These are phyloP conservation scores for Nemapogon koenigi DNA, from an alignment of 2,888 invertebrate genomes.

Conservation along the genomic window DNA sequence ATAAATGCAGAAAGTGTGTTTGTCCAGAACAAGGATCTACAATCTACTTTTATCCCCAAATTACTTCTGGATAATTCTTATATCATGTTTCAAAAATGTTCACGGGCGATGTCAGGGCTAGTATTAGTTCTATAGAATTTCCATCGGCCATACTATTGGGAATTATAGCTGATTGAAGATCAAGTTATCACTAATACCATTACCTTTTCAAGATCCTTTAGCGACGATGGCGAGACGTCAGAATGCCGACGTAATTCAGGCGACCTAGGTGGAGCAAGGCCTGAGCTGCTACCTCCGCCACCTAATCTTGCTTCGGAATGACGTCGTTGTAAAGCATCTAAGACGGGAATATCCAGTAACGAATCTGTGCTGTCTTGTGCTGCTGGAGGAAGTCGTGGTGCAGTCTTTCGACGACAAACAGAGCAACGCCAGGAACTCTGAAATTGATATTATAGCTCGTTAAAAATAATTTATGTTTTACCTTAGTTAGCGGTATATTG, in stretches of 20 bases:
- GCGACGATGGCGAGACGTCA: conserved; percentile 85
- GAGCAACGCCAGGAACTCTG: conserved; percentile 88
- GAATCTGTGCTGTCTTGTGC: conserved; percentile 87
- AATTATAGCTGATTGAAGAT: too few species aligned
- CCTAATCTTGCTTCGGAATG: conserved; percentile 75
- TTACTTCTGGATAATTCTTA: too few species aligned
- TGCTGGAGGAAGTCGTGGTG: conserved; percentile 75
- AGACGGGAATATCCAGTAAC: conserved; percentile 77
- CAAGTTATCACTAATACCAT: too few species aligned
- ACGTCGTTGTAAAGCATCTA: conserved; percentile 79
- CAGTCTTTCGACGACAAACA: conserved; percentile 84
- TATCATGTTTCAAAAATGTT: too few species aligned
- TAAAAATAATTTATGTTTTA: too few species aligned
- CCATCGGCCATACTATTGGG: too few species aligned
- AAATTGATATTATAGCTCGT: neutral
- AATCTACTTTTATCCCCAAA: too few species aligned
- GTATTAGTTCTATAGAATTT: too few species aligned
- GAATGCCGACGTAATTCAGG: conserved; percentile 84
- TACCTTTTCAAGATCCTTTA: conserved; percentile 89
- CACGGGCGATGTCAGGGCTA: too few species aligned
- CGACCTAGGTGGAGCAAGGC: conserved; percentile 82
- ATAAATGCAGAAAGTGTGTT: too few species aligned
- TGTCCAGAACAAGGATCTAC: too few species aligned
- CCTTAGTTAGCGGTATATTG: too few species aligned
- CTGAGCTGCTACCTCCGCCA: conserved; percentile 59